Conservation (phyloP, 2,888 invertebrate species). For the Cosmia trapezina region DNA sequence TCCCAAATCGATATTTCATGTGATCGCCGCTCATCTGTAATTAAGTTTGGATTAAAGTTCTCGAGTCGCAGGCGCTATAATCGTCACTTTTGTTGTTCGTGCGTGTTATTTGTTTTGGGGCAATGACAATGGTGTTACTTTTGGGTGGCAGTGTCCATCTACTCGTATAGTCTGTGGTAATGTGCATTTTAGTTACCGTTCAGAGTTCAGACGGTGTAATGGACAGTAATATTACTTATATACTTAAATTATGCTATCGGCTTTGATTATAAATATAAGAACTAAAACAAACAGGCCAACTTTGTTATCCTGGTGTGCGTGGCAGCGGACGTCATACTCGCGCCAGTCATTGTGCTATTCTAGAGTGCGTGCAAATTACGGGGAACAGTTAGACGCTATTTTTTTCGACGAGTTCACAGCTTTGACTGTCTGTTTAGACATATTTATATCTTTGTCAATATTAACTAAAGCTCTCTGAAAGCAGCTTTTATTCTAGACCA, state of each 20-base stretch:
- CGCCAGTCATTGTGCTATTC: no score
- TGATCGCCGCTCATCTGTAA: slow-evolving; percentile 84
- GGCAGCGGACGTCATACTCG: no score
- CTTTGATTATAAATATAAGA: no score
- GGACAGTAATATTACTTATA: not conserved
- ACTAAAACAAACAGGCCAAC: no score
- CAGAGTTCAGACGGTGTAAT: not conserved
- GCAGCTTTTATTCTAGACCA: not conserved
- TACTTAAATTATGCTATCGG: not conserved
- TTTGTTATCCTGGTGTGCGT: no score
- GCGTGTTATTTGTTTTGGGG: slow-evolving; percentile 66
- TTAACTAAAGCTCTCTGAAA: no score
- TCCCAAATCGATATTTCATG: slow-evolving; percentile 88
- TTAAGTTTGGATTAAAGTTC: slow-evolving; percentile 84
- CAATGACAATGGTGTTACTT: slow-evolving; percentile 39
- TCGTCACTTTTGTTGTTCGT: slow-evolving; percentile 76
- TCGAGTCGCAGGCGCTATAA: slow-evolving; percentile 82
- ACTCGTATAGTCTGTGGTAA: slow-evolving; percentile 10
- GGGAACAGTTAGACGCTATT: no score
- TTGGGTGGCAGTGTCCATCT: slow-evolving; percentile 49
- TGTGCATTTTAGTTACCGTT: not conserved
- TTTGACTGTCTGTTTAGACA: no score
- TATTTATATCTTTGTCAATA: no score
- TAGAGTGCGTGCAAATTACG: no score
- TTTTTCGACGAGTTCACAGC: no score